Percentiles rank a stretch among this genome's conserved stretches.
Conservation (phyloP, 1,140 invertebrate genomes). For the Ylistrum balloti region DNA sequence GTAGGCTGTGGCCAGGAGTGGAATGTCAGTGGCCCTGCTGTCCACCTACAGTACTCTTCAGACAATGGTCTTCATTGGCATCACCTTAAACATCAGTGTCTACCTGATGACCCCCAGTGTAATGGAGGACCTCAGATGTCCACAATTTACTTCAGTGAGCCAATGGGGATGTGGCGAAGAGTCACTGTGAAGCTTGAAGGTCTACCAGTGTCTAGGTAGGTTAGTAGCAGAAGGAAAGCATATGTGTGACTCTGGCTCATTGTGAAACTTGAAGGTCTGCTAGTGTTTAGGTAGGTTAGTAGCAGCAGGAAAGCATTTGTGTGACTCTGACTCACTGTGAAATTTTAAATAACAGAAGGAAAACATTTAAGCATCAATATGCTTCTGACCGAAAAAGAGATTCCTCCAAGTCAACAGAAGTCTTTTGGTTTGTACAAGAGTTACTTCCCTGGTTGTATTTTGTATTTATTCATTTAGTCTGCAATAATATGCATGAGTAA, state of each 20-base stretch:
- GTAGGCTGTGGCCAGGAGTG: slow-evolving; percentile 77
- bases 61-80: slow-evolving; percentile 82
- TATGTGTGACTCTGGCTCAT: not conserved
- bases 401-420: no score
- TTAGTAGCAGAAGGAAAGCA: not conserved
- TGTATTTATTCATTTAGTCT: no score
- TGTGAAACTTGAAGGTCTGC: slow-evolving; percentile 77
- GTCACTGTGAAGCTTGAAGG: slow-evolving; percentile 78
- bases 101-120: slow-evolving; percentile 78
- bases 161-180: slow-evolving; percentile 79
- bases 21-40: slow-evolving; percentile 71
- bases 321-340: slow-evolving; percentile 61
- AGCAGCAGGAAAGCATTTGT: not conserved
- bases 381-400: no score
- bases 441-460: no score
- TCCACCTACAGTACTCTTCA: slow-evolving; percentile 82
- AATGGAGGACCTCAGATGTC: slow-evolving; percentile 73
- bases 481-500: no score
- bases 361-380: no score
- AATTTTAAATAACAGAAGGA: slow-evolving; percentile 78
- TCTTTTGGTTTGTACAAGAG: no score
- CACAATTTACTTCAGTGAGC: slow-evolving; percentile 71
- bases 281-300: slow-evolving; percentile 80
- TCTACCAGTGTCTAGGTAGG: slow-evolving; percentile 81
- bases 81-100: slow-evolving; percentile 76